Conservation (phyloP, 2,797 vertebrate genomes). For the Danio albolineatus region DNA sequence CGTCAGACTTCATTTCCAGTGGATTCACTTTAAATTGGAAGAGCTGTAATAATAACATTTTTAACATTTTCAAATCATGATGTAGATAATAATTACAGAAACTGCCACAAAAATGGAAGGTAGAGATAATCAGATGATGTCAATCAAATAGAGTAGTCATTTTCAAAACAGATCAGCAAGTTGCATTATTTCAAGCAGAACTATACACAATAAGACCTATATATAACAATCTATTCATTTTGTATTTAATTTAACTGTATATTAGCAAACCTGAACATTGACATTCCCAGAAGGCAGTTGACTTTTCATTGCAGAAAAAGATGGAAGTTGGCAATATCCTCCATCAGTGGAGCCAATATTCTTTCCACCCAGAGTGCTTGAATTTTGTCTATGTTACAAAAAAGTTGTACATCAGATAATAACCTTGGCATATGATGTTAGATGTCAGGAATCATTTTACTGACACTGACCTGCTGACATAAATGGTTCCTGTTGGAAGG, state of each 20-base stretch:
- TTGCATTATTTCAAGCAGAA: neutral
- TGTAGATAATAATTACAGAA: neutral
- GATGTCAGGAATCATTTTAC: neutral
- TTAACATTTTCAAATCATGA: neutral
- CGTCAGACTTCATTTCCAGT: conserved; percentile 51
- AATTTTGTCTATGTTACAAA: conserved; percentile 45
- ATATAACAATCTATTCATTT: too few relatives aligned
- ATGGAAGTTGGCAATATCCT: conserved; percentile 63
- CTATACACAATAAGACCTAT: neutral
- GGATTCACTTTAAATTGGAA: conserved; percentile 70
- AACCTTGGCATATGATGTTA: neutral
- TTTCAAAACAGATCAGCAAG: neutral
- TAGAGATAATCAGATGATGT: neutral
- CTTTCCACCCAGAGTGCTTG: conserved; percentile 14
- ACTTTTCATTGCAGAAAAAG: conserved; percentile 44
- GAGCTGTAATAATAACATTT: conserved; percentile 66
- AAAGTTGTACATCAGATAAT: neutral
- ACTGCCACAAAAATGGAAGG: neutral
- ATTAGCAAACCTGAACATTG: conserved; percentile 69
- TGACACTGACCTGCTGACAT: conserved; percentile 67
- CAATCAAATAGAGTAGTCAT: neutral
- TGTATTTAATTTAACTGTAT: neutral
- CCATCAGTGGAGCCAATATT: conserved; percentile 64
- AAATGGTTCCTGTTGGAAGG: conserved; percentile 66
- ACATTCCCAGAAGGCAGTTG: conserved; percentile 48